Evolutionary conservation across 2,797 vertebrate species (phyloP), one percentile per base, ranked within the genome.

Genomic region (Nasua narica): DNA sequence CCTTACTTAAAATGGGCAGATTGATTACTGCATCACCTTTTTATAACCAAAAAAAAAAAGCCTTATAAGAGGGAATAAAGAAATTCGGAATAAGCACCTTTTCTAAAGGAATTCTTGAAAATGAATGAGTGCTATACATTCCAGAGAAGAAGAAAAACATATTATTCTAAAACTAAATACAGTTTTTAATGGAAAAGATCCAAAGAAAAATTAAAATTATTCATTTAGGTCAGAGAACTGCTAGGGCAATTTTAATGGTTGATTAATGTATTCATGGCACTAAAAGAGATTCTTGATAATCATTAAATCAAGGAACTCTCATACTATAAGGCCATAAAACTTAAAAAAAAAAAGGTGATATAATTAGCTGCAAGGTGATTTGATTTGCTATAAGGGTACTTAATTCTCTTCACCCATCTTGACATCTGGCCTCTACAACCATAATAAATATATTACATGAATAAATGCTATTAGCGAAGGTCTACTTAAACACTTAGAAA

Each of bases 231-330:
- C 77, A 95, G 72, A 94, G 46, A 94, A 94, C 15, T 74, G 14
- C 29, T 50, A n/a, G 25, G 35, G 14, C n/a, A 85, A 60, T 32
- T 69, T 84, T 91, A 60, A 79, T 89, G 37, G 18, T 35, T 67
- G 14, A 91, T 84, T 85, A 62, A 91, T 54, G 19, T 77, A 58
- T 91, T 84, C 65, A 74, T 74, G 70, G 7, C 9, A 79, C 18
- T 56, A 65, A 84, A 95, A 79, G 32, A 48, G 70, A 84, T 29
- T 83, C 46, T 72, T 56, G 15, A 81, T 79, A 46, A 88, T 81
- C 84, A 74, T 52, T 94, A 79, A 83, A 84, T 81, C 72, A 95
- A 91, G 14, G 54, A 52, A 69, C 23, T 81, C 9, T 95, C n/a
- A 91, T 88, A 52, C 3, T 46, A 13, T 85, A 88, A 88, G 12